Evolutionary conservation across 2,113 vertebrate genomes (phyloP), one percentile per base, ranked within the genome.

Genomic region (Megalops atlanticus): DNA sequence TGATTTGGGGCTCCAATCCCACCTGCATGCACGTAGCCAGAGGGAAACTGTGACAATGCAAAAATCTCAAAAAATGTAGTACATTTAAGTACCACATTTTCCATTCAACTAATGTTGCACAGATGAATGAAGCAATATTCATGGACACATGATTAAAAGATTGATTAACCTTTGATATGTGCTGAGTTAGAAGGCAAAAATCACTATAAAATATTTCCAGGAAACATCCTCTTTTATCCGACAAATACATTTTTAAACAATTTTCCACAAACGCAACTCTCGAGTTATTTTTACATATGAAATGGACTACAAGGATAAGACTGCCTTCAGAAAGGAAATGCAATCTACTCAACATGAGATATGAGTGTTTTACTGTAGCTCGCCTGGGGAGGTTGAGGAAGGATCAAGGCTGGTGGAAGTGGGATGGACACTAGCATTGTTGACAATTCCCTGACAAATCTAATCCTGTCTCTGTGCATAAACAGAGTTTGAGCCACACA

Each of bases 361-460:
- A 40, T 27, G 24, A 64, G 47, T 81, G 11, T 31, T 31, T 43
- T 93, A 90, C 91, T 93, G 89, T 91, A 88, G 90, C 92, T 93
- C 92, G 93, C 71, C 77, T 84, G 70, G 68, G 80, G 89, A 91
- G 90, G 91, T 91, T 86, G 89, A 89, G 85, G 87, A 80, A 84
- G 89, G 90, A 90, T 92, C 88, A 91, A 91, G 92, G 91, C 88
- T 89, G 79, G 85, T 83, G 90, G 90, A 87, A 89, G 91, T 88
- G 90, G 92, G 91, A 92, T 86, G 91, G 92, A 92, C 92, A 88
- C 91, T 90, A 88, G 88, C 88, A 91, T 91, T 93, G 91, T 92
- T 94, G 93, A 93, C 93, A 93, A 91, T 93, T 92, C 89, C 90
- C 91, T 94, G 93, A 93, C 92, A 93, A 92, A 90, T 88, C 86